Evolutionary conservation across 1,140 invertebrate species (phyloP).

Genomic region (Vanessa atalanta): DNA sequence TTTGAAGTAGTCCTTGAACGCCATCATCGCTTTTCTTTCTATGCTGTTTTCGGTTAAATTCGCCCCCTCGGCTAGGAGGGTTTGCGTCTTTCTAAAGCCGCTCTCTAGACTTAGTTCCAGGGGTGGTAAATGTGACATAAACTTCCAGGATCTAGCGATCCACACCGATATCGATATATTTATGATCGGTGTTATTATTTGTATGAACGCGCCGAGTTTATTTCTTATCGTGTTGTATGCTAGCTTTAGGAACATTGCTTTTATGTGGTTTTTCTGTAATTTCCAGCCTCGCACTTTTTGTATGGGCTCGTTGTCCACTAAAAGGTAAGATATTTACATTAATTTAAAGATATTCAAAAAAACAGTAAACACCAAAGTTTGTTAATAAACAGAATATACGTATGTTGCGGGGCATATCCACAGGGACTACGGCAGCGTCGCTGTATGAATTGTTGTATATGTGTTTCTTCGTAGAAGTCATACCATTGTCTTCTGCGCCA

Average conservation of each 20-base stretch:
- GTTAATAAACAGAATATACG: slow-evolving; percentile 18
- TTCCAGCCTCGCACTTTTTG: slow-evolving; percentile 69
- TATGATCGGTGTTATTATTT: slow-evolving; percentile 82
- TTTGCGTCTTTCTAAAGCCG: slow-evolving; percentile 64
- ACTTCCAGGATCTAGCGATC: slow-evolving; percentile 76
- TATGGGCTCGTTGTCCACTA: slow-evolving; percentile 59
- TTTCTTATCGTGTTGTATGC: slow-evolving; percentile 81
- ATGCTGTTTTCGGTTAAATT: slow-evolving; percentile 52
- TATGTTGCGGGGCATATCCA: slow-evolving; percentile 37
- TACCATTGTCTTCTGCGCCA: slow-evolving; percentile 68
- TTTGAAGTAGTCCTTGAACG: slow-evolving; percentile 72
- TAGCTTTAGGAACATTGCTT: slow-evolving; percentile 84
- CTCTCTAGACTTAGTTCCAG: slow-evolving; percentile 69
- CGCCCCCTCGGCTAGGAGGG: slow-evolving; percentile 52
- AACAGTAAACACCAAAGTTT: no score
- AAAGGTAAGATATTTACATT: slow-evolving; percentile 31
- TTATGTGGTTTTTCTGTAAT: slow-evolving; percentile 82
- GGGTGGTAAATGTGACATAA: slow-evolving; percentile 71
- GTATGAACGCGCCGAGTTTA: slow-evolving; percentile 81
- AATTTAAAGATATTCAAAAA: not conserved
- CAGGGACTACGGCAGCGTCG: slow-evolving; percentile 50
- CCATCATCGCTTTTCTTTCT: slow-evolving; percentile 56
- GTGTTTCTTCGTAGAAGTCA: slow-evolving; percentile 40
- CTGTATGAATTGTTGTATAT: slow-evolving; percentile 43
- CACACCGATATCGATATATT: slow-evolving; percentile 83